Conservation (phyloP, 2,113 vertebrate species). For the Piprites chloris region DNA sequence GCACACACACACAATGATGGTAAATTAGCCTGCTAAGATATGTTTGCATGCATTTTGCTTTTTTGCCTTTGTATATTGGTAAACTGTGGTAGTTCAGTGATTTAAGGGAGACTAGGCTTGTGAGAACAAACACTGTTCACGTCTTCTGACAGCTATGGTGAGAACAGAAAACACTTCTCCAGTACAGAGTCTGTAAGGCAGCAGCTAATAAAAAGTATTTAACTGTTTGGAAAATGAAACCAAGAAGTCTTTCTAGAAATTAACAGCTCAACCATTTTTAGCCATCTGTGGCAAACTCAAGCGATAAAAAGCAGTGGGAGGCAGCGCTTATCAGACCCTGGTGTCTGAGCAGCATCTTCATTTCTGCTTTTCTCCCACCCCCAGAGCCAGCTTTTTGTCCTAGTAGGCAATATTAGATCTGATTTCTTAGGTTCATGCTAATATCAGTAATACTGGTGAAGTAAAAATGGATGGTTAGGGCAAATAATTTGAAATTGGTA, state of each 20-base stretch:
- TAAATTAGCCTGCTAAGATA: too few species aligned
- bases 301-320: not conserved
- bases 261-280: not conserved
- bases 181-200: not conserved
- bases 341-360: not conserved
- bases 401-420: not conserved
- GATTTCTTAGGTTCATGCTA: not conserved
- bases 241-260: not conserved
- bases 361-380: not conserved
- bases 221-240: not conserved
- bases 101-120: not conserved
- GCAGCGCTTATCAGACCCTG: not conserved
- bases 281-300: not conserved
- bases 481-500: not conserved
- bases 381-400: not conserved
- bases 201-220: not conserved
- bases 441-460: not conserved
- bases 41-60: not conserved
- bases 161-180: not conserved
- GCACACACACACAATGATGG: too few species aligned
- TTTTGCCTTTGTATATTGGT: not conserved
- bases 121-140: not conserved
- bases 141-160: fast-evolving
- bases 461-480: not conserved
- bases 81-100: not conserved